phyloP scores from a whole-genome alignment of 2,113 vertebrate genomes.

The Hydrochoerus hydrochaeris region DNA sequence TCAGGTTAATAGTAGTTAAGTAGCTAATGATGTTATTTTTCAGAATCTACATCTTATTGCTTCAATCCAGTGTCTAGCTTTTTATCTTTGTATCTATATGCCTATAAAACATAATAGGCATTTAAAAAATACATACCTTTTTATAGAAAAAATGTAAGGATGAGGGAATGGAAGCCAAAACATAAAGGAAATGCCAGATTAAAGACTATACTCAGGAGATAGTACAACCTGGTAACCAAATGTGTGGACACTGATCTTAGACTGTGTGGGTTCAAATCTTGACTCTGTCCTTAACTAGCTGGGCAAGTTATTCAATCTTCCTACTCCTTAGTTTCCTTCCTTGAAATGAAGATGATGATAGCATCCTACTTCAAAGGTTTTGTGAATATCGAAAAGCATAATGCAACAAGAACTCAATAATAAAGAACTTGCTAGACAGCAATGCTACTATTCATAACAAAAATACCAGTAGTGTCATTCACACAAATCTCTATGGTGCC shows the following conservation, averaged over 20 bases:
- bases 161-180: background rate
- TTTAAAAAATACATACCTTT: background rate
- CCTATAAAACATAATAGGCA: background rate
- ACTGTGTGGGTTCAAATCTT: background rate
- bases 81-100: background rate
- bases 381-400: background rate
- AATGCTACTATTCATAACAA: background rate
- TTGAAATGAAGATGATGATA: constrained; percentile 24
- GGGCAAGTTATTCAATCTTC: background rate
- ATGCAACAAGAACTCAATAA: background rate
- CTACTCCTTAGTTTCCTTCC: background rate
- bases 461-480: background rate
- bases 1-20: background rate
- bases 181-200: background rate
- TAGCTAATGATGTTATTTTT: background rate
- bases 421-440: background rate
- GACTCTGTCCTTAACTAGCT: background rate
- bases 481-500: background rate
- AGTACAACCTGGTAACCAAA: background rate
- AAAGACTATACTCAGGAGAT: background rate
- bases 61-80: background rate
- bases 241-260: background rate
- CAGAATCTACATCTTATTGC: background rate
- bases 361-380: background rate
- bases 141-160: background rate